These are phyloP conservation scores for Rafetus swinhoei DNA, from an alignment of 2,113 vertebrate genomes.

Conservation along the genomic window DNA sequence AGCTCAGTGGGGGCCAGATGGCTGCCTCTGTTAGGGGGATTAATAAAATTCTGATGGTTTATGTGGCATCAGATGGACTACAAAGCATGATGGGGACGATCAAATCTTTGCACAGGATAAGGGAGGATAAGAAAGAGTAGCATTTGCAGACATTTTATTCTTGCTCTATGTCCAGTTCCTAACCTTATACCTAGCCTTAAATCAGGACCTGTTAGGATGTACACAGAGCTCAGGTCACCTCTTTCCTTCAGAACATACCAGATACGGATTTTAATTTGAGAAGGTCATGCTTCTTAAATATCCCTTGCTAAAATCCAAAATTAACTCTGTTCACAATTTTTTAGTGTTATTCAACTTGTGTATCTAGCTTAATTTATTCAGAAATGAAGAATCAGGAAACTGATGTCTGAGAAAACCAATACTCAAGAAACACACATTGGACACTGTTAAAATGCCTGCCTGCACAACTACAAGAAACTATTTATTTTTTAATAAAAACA, in stretches of 20 bases:
- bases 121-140: background rate
- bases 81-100: constrained; percentile 77
- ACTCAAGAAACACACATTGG: background rate
- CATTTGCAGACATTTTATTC: constrained; percentile 20
- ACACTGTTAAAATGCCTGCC: accelerated
- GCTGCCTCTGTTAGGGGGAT: constrained; percentile 83
- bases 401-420: background rate
- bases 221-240: background rate
- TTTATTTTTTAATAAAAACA: background rate
- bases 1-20: constrained; percentile 81
- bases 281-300: background rate
- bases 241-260: accelerated
- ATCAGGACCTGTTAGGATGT: background rate
- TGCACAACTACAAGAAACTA: background rate
- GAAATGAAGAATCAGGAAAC: background rate
- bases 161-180: constrained; percentile 8
- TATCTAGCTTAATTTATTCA: background rate
- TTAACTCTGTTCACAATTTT: background rate
- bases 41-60: constrained; percentile 90
- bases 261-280: background rate
- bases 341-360: accelerated
- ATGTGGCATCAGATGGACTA: constrained; percentile 75
- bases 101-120: constrained; percentile 40
- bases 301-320: accelerated
- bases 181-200: background rate